Conservation (phyloP, 2,888 invertebrate species). For the Brachylomia viminalis region DNA sequence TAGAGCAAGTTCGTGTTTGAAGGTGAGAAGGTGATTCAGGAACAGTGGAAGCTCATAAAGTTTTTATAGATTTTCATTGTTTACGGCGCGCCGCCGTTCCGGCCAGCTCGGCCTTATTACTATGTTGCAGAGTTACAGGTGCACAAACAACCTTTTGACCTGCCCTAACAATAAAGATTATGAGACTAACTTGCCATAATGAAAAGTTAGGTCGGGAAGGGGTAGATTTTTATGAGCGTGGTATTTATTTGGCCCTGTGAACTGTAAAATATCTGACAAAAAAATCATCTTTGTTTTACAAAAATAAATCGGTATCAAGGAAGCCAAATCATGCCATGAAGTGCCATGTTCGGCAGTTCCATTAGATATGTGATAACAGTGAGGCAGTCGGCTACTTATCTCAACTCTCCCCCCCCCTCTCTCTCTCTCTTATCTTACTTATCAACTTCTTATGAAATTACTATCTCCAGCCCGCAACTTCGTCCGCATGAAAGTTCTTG, state of each 20-base stretch:
- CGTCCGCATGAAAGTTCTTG: no score
- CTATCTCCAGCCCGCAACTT: no score
- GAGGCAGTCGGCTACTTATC: not conserved
- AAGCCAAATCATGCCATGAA: not conserved
- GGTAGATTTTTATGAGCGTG: not conserved
- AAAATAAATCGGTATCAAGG: no score
- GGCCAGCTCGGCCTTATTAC: slow-evolving; percentile 61
- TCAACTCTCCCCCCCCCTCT: no score
- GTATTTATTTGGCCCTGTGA: no score
- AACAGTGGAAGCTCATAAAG: slow-evolving; percentile 70
- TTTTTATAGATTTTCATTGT: slow-evolving; percentile 71
- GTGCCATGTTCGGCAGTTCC: not conserved
- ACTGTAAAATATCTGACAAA: no score
- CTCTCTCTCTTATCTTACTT: no score
- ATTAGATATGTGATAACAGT: not conserved
- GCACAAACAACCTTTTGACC: slow-evolving; percentile 41
- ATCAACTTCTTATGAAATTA: no score
- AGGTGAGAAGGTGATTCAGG: slow-evolving; percentile 57
- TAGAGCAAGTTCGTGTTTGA: slow-evolving; percentile 42
- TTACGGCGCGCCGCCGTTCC: slow-evolving; percentile 59
- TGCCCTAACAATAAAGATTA: slow-evolving; percentile 19
- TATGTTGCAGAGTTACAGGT: slow-evolving; percentile 50
- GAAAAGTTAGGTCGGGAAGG: not conserved
- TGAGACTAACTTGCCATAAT: not conserved
- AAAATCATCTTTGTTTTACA: no score